Percentiles rank a stretch among this genome's conserved stretches.
Evolutionary conservation across 1,140 invertebrate genomes (phyloP).

Genomic region (Lordiphosa collinella): DNA sequence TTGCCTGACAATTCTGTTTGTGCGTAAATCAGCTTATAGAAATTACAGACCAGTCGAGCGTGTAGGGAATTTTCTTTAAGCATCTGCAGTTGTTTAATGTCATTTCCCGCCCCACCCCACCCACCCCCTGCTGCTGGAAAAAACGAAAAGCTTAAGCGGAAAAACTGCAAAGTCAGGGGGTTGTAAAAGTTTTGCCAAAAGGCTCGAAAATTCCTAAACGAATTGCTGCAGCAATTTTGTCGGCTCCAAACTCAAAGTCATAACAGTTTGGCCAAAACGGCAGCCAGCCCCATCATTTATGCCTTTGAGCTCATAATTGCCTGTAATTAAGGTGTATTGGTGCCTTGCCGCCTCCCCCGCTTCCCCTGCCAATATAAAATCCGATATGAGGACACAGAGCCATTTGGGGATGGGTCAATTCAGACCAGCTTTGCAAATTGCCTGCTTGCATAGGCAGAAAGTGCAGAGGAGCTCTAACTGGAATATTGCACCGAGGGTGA

Average conservation of each 20-base stretch:
- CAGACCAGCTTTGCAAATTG: conserved; percentile 35
- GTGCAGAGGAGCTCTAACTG: conserved; percentile 28
- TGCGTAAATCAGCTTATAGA: conserved; percentile 68
- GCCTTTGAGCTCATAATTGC: conserved; percentile 75
- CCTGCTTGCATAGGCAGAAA: conserved; percentile 21
- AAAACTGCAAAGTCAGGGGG: conserved; percentile 41
- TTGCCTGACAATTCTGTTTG: conserved; percentile 46
- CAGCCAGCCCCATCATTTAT: conserved; percentile 61
- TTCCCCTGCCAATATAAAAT: conserved; percentile 50
- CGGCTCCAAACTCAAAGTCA: conserved; percentile 52
- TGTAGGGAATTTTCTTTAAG: conserved; percentile 26
- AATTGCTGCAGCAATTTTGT: conserved; percentile 60
- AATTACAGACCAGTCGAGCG: conserved; percentile 61
- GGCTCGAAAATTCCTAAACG: conserved; percentile 28
- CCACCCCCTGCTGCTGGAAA: neutral
- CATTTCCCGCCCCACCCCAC: conserved; percentile 36
- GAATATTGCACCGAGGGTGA: conserved; percentile 24
- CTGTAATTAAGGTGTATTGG: conserved; percentile 74
- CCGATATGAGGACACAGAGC: conserved; percentile 32
- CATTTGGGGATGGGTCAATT: conserved; percentile 1
- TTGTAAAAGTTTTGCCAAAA: conserved; percentile 48
- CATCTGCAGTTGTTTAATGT: conserved; percentile 71
- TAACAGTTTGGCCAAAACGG: conserved; percentile 51
- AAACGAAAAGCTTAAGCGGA: neutral
- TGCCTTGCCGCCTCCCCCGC: conserved; percentile 4